Percentiles rank a stretch among this genome's conserved stretches.
Evolutionary conservation across 2,888 invertebrate species (phyloP).

Genomic region (Macrophya annulata): DNA sequence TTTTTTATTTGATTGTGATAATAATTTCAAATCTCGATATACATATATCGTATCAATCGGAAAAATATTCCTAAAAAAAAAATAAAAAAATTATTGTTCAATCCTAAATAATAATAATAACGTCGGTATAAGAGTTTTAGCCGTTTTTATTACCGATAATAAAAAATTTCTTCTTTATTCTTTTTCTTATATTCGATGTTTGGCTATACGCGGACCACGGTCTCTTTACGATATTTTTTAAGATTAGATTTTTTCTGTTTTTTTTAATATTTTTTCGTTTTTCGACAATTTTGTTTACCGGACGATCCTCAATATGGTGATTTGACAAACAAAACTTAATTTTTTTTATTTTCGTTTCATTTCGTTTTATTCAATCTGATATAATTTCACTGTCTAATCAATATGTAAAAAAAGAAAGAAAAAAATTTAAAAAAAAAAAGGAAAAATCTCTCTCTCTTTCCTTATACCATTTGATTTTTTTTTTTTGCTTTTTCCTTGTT

Average conservation of each 20-base stretch:
- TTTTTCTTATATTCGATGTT: not conserved
- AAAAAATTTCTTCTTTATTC: constrained; percentile 8
- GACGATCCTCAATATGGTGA: too few relatives aligned
- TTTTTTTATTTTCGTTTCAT: too few relatives aligned
- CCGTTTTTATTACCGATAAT: not conserved
- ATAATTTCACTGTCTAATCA: too few relatives aligned
- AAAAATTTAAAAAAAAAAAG: not conserved
- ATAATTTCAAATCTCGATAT: too few relatives aligned
- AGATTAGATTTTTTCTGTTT: constrained; percentile 1
- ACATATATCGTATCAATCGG: not conserved
- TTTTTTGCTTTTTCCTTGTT: too few relatives aligned
- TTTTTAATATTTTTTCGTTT: too few relatives aligned
- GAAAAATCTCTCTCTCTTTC: not conserved
- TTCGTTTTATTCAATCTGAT: too few relatives aligned
- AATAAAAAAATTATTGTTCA: not conserved
- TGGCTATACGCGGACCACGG: not conserved
- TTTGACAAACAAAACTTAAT: too few relatives aligned
- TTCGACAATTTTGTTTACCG: not conserved
- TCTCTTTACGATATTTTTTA: constrained; percentile 27
- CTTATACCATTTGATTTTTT: too few relatives aligned
- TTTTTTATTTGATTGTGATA: too few relatives aligned
- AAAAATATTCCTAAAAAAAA: not conserved
- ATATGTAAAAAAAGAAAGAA: too few relatives aligned
- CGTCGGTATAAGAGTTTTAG: not conserved
- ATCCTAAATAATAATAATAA: not conserved